These are phyloP conservation scores for Bufo bufo DNA, from an alignment of 2,113 vertebrate genomes.

Conservation along the genomic window DNA sequence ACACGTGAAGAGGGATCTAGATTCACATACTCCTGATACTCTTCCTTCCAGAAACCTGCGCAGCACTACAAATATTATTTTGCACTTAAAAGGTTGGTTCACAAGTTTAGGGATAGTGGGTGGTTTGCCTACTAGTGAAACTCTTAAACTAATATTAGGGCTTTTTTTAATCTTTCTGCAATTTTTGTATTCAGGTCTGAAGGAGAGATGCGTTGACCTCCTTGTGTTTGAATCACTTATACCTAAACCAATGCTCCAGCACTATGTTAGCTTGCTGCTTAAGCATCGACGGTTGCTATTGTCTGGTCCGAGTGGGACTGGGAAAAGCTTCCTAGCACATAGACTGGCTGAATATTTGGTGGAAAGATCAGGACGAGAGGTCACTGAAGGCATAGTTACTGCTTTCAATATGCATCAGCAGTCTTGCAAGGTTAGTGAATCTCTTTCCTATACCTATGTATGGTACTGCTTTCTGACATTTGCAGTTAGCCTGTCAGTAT, in stretches of 20 bases:
- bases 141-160: background rate
- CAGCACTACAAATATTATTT: constrained; percentile 70
- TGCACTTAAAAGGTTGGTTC: constrained; percentile 86
- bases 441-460: background rate
- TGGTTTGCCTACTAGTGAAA: background rate
- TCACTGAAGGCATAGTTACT: constrained; percentile 77
- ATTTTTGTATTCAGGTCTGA: constrained; percentile 76
- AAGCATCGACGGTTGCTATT: constrained; percentile 92
- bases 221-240: constrained; percentile 93
- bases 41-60: constrained; percentile 78
- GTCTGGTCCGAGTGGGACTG: constrained; percentile 91
- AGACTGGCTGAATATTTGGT: constrained; percentile 90
- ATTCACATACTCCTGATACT: constrained; percentile 78
- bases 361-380: constrained; percentile 82
- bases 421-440: constrained; percentile 84
- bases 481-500: no score
- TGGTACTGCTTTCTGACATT: background rate
- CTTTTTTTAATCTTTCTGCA: background rate
- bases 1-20: constrained; percentile 82
- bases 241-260: constrained; percentile 96
- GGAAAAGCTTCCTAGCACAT: constrained; percentile 92
- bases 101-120: background rate
- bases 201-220: constrained; percentile 90
- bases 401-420: constrained; percentile 97
- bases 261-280: constrained; percentile 91